Evolutionary conservation across 2,888 invertebrate genomes (phyloP), one percentile per base, ranked within the genome.

Genomic region (Malthinus flaveolus): DNA sequence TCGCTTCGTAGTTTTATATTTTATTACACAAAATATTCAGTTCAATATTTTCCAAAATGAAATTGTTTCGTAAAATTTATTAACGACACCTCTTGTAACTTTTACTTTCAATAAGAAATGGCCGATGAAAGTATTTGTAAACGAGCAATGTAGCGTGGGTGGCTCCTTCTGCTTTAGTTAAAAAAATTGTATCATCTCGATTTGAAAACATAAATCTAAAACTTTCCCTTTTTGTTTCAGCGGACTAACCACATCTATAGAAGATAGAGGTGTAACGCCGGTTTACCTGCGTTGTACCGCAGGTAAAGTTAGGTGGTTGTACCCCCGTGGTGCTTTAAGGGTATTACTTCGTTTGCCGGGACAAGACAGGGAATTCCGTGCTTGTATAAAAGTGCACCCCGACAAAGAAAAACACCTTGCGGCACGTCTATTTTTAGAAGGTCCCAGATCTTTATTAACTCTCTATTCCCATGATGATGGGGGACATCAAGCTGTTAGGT

Each of bases 241-340:
- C 72, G 87, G 87, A 4, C 73, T 85, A 63, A 69, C 73, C 5
- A 75, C 81, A 72, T 73, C 79, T 6, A 84, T 64, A 55, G 65
- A 69, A 32, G 74, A 74, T 57, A 83, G 87, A 52, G 89, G 87
- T 2, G 89, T 91, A 47, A 87, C 88, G 34, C 90, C 90, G 0
- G 87, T 91, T 34, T 90, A 90, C 78, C 83, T 91, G 48, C 83
- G 90, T 31, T 91, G 91, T 71, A 82, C 87, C 12, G 86, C 88
- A 59, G 91, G 91, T 23, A 79, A 81, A 12, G 84, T 91, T 8
- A 82, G 84, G n/a, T 91, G 91, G 91, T 77, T 85, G 68, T 90
- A 90, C 75, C 90, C 91, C 0, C 83, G 86, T 6, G 90, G 89
- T 0, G 90, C 90, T 0, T 79, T 91, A 11, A 79, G 90, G 13